These are phyloP conservation scores for Thamnaconus septentrionalis DNA, from an alignment of 2,113 vertebrate species.

Conservation along the genomic window DNA sequence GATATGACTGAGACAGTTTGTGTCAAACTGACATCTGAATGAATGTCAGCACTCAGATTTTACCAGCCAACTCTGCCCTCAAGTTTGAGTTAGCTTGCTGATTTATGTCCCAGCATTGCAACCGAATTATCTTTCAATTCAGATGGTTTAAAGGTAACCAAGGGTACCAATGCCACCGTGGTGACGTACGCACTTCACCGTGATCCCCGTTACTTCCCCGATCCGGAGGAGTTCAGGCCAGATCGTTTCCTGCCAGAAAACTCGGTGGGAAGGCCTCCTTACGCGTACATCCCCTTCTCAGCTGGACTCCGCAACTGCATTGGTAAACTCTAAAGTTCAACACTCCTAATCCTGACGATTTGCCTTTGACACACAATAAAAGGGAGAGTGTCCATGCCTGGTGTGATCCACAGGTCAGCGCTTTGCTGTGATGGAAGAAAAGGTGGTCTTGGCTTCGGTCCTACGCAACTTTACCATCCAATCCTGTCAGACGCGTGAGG, in stretches of 20 bases:
- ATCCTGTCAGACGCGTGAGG: conserved; percentile 81
- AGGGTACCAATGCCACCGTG: conserved; percentile 78
- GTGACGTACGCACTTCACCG: conserved; percentile 85
- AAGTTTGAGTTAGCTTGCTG: too few species aligned
- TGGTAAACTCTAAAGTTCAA: too few species aligned
- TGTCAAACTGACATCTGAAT: too few species aligned
- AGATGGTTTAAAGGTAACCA: conserved; percentile 83
- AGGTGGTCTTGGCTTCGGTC: conserved; percentile 82
- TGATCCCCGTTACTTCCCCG: conserved; percentile 83
- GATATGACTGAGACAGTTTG: too few species aligned
- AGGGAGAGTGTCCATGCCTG: neutral
- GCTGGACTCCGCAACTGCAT: conserved; percentile 95
- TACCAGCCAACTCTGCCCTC: too few species aligned
- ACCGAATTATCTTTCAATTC: neutral
- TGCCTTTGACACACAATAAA: too few species aligned
- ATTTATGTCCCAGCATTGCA: neutral
- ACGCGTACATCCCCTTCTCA: conserved; percentile 90
- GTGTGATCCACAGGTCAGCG: conserved; percentile 80
- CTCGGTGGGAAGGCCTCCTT: conserved; percentile 78
- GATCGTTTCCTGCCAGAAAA: conserved; percentile 91
- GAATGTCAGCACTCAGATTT: too few species aligned
- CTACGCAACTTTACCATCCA: conserved; percentile 84
- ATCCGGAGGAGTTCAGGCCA: conserved; percentile 88
- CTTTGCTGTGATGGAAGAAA: conserved; percentile 94
- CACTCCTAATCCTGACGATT: too few species aligned